Conservation (phyloP, 2,113 vertebrate species). For the Solea senegalensis region DNA sequence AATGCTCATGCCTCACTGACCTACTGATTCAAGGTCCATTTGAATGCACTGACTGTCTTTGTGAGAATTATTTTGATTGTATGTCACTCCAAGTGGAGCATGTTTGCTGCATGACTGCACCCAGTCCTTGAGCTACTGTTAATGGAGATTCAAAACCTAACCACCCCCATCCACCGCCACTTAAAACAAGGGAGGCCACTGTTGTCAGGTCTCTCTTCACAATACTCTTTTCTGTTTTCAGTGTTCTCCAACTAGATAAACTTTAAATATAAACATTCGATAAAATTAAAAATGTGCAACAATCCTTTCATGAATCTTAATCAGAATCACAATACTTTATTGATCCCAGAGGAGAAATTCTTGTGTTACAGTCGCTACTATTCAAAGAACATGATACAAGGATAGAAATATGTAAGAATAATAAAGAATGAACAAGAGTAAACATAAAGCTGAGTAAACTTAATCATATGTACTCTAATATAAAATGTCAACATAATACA, state of each 20-base stretch:
- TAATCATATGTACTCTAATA: too few species aligned
- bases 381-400: too few species aligned
- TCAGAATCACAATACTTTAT: too few species aligned
- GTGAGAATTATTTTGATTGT: conserved; percentile 16
- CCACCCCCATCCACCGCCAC: not conserved
- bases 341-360: too few species aligned
- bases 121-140: conserved; percentile 27
- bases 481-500: too few species aligned
- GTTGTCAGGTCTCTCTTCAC: not conserved
- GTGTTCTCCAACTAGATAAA: not conserved
- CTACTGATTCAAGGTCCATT: conserved; percentile 22
- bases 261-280: too few species aligned
- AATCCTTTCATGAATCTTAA: too few species aligned
- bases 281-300: too few species aligned
- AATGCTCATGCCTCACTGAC: conserved; percentile 1
- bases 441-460: too few species aligned
- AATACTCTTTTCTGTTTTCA: not conserved
- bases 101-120: conserved; percentile 61
- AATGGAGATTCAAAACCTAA: conserved; percentile 34
- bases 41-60: conserved; percentile 4
- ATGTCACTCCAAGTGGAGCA: conserved; percentile 42
- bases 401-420: too few species aligned
- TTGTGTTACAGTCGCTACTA: too few species aligned
- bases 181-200: conserved; percentile 28
- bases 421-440: too few species aligned